These are phyloP conservation scores for Phasianus colchicus DNA, from an alignment of 2,113 vertebrate genomes.

Conservation along the genomic window DNA sequence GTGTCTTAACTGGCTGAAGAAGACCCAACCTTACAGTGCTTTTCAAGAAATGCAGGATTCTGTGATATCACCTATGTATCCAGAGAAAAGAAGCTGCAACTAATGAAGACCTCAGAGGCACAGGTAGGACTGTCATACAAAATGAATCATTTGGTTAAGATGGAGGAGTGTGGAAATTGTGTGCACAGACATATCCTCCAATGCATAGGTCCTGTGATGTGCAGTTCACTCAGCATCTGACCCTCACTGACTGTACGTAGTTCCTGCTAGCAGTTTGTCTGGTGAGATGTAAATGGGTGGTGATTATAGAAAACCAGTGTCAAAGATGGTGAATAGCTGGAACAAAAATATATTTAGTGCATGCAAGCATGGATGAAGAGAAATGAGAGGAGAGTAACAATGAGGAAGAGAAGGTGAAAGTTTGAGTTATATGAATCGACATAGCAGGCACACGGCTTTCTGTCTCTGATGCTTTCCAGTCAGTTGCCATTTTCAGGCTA, in stretches of 20 bases:
- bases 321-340: not conserved
- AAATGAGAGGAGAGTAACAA: not conserved
- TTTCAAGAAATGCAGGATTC: not conserved
- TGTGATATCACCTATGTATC: not conserved
- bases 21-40: not conserved
- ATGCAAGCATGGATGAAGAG: not conserved
- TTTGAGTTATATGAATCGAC: not conserved
- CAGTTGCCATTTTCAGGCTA: not conserved
- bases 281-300: not conserved
- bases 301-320: not conserved
- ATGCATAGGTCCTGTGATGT: not conserved
- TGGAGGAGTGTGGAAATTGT: not conserved
- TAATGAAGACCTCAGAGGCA: not conserved
- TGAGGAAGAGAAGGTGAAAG: not conserved
- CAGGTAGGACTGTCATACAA: not conserved
- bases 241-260: not conserved
- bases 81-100: not conserved
- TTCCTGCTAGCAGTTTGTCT: not conserved
- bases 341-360: not conserved
- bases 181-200: not conserved
- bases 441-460: not conserved
- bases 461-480: not conserved
- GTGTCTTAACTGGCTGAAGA: not conserved
- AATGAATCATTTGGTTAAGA: constrained; percentile 5
- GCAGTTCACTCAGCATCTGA: not conserved